These are phyloP conservation scores for Tanytarsus gracilentus DNA, from an alignment of 2,888 invertebrate species.

Conservation along the genomic window DNA sequence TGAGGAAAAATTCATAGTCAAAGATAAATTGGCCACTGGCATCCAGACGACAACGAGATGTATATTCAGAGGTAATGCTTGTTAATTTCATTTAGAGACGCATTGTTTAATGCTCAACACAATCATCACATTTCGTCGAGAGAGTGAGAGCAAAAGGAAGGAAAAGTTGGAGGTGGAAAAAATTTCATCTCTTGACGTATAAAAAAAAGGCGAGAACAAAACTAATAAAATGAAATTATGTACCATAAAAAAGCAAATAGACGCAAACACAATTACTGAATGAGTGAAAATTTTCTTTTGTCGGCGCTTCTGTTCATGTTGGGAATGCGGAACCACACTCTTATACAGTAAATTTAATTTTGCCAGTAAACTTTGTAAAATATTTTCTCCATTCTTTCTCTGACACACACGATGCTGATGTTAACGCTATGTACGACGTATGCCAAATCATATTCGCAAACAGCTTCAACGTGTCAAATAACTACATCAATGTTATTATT, in stretches of 20 bases:
- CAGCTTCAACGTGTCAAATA: too few species aligned
- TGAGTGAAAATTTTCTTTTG: constrained; percentile 16
- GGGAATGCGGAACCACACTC: too few species aligned
- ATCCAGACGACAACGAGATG: neutral
- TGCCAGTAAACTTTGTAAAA: too few species aligned
- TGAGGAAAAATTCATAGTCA: too few species aligned
- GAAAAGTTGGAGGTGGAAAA: neutral
- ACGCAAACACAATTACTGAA: constrained; percentile 26
- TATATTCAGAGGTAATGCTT: constrained; percentile 2
- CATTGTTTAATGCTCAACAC: constrained; percentile 9
- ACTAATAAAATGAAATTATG: neutral
- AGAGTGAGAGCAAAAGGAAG: neutral
- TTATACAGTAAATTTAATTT: too few species aligned
- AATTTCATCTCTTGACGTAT: neutral
- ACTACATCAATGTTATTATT: too few species aligned
- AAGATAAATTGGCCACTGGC: constrained; percentile 15
- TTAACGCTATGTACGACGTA: too few species aligned
- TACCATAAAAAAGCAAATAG: neutral
- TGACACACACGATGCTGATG: too few species aligned
- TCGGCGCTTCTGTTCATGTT: neutral
- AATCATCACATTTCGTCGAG: neutral
- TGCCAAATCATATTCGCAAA: too few species aligned
- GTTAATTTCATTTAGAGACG: constrained; percentile 25
- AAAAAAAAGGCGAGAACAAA: constrained; percentile 1
- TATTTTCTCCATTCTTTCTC: too few species aligned